Conservation (phyloP, 1,140 invertebrate species). For the Hycleus cichorii region DNA sequence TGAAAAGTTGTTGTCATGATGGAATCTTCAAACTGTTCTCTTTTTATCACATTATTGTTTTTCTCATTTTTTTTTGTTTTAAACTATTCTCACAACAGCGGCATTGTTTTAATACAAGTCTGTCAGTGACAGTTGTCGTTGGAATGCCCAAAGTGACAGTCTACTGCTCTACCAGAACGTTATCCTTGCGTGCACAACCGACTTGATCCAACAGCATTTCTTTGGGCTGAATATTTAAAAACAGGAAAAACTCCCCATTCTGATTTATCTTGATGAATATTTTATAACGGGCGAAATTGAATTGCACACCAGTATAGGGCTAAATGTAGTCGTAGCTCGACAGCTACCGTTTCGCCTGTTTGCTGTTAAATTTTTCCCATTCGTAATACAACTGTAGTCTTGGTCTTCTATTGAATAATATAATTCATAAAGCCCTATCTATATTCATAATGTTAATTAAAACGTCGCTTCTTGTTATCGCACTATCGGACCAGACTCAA, state of each 20-base stretch:
- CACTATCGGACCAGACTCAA: constrained; percentile 1
- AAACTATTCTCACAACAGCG: not conserved
- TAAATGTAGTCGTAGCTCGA: too few species aligned
- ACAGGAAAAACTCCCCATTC: constrained; percentile 17
- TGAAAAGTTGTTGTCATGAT: too few species aligned
- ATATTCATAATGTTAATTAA: constrained; percentile 16
- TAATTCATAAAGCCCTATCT: constrained; percentile 11
- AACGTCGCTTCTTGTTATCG: constrained; percentile 7
- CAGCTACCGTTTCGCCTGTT: too few species aligned
- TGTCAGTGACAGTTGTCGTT: constrained; percentile 21
- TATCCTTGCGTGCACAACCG: constrained; percentile 4
- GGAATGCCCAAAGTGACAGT: constrained; percentile 12
- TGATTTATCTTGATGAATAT: constrained; percentile 20
- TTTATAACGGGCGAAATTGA: constrained; percentile 18
- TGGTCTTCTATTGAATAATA: constrained; percentile 10
- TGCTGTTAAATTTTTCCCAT: too few species aligned
- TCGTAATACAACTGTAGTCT: too few species aligned
- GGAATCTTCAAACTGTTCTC: too few species aligned
- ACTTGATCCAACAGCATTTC: constrained; percentile 10
- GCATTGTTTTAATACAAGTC: constrained; percentile 23
- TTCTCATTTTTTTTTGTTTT: too few species aligned
- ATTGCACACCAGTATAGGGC: not conserved
- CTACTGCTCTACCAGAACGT: not conserved
- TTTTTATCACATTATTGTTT: too few species aligned
- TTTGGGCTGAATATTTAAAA: constrained; percentile 16